These are phyloP conservation scores for Rhea americana DNA, from an alignment of 2,113 vertebrate genomes.

Conservation along the genomic window DNA sequence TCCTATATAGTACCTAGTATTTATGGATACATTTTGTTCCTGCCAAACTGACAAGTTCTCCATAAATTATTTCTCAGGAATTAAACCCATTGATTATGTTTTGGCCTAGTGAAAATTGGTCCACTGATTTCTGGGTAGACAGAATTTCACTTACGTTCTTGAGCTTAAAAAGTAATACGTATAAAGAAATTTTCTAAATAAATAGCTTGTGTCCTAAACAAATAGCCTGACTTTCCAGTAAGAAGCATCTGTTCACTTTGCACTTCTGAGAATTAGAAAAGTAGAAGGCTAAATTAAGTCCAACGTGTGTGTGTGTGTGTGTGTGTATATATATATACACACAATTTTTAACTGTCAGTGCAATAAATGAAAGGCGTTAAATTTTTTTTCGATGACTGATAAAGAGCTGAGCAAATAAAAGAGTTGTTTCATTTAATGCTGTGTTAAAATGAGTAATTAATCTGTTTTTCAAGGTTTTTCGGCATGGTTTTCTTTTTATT, in stretches of 20 bases:
- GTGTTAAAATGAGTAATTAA: slow-evolving; percentile 6
- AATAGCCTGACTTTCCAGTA: background rate
- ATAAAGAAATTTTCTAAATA: background rate
- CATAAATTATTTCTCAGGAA: background rate
- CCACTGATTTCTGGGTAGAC: background rate
- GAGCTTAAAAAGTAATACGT: background rate
- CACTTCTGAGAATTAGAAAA: background rate
- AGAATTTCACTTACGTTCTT: background rate
- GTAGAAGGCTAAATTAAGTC: background rate
- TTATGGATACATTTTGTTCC: background rate
- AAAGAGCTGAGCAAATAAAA: background rate
- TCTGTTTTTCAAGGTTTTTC: background rate
- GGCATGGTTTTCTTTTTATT: background rate
- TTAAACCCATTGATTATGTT: background rate
- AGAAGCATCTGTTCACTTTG: background rate
- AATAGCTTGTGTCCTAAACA: background rate
- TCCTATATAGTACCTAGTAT: background rate
- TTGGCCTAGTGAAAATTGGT: background rate
- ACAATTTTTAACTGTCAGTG: background rate
- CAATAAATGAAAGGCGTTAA: background rate
- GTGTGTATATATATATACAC: too few relatives aligned
- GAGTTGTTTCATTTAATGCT: background rate
- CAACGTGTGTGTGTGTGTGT: background rate
- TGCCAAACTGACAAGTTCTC: background rate
- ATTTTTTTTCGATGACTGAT: background rate